Evolutionary conservation across 1,140 invertebrate species (phyloP).

Genomic region (Macrosteles quadrilineatus): DNA sequence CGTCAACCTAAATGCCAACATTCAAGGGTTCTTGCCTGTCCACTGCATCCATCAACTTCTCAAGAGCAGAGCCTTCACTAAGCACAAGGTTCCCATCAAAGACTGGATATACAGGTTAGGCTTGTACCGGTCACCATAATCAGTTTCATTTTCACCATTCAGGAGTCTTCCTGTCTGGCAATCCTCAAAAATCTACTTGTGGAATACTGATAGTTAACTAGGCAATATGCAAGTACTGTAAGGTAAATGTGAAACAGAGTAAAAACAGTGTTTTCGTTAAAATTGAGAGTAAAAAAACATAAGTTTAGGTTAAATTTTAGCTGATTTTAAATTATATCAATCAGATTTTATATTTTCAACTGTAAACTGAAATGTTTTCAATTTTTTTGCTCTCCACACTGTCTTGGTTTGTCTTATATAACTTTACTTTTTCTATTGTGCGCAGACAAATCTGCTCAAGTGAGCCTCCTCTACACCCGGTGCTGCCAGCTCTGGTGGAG

Average conservation of each 20-base stretch:
- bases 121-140: background rate
- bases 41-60: conserved; percentile 97
- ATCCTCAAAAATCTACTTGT: background rate
- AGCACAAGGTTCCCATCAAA: conserved; percentile 68
- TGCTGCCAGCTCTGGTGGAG: conserved; percentile 90
- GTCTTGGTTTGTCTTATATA: too few species aligned
- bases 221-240: too few species aligned
- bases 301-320: too few species aligned
- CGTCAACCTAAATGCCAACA: conserved; percentile 81
- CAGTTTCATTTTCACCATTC: too few species aligned
- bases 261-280: too few species aligned
- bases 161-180: background rate
- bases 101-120: conserved; percentile 45
- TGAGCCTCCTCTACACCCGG: conserved; percentile 85
- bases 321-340: too few species aligned
- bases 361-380: too few species aligned
- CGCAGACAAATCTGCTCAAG: conserved; percentile 85
- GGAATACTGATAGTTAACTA: background rate
- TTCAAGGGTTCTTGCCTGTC: conserved; percentile 91
- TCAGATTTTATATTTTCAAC: too few species aligned
- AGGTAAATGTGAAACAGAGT: too few species aligned
- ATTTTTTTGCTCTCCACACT: too few species aligned
- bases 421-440: too few species aligned
- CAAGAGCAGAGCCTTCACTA: conserved; percentile 93
- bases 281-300: too few species aligned